Evolutionary conservation across 2,888 invertebrate genomes (phyloP).

Genomic region (Agrotis segetum): DNA sequence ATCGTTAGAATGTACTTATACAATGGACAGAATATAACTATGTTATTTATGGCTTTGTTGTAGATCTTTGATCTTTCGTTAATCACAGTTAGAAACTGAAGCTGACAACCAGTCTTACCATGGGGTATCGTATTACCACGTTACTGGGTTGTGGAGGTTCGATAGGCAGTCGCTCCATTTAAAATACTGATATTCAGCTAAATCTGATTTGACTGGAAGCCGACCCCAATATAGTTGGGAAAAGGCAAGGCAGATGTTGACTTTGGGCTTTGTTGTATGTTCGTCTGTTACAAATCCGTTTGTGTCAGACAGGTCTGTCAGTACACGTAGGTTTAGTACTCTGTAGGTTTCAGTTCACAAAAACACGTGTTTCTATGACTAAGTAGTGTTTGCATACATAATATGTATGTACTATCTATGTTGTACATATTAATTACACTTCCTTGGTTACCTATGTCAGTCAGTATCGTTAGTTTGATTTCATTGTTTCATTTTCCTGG

Average conservation of each 20-base stretch:
- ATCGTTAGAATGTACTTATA: conserved; percentile 14
- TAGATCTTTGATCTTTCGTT: too few species aligned
- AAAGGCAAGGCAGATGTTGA: too few species aligned
- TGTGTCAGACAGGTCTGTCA: conserved; percentile 3
- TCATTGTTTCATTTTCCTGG: conserved; percentile 32
- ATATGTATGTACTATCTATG: not conserved
- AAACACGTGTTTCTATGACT: conserved; percentile 34
- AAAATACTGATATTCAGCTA: too few species aligned
- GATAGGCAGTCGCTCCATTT: too few species aligned
- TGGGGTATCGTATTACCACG: too few species aligned
- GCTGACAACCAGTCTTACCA: too few species aligned
- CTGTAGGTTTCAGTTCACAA: conserved; percentile 13
- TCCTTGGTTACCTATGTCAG: conserved; percentile 16
- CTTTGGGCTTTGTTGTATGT: conserved; percentile 12
- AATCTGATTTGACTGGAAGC: too few species aligned
- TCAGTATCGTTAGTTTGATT: conserved; percentile 7
- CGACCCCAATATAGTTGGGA: too few species aligned
- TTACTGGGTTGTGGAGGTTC: too few species aligned
- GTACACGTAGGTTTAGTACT: not conserved
- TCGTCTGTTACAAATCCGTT: conserved; percentile 35
- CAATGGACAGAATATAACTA: conserved; percentile 18
- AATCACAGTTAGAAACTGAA: too few species aligned
- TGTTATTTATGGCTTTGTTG: conserved; percentile 13
- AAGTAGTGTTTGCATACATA: conserved; percentile 13
- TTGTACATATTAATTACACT: conserved; percentile 37